Percentiles rank a stretch among this genome's conserved stretches.
These are phyloP conservation scores for Ctena decussata DNA, from an alignment of 2,888 invertebrate species.

Conservation along the genomic window DNA sequence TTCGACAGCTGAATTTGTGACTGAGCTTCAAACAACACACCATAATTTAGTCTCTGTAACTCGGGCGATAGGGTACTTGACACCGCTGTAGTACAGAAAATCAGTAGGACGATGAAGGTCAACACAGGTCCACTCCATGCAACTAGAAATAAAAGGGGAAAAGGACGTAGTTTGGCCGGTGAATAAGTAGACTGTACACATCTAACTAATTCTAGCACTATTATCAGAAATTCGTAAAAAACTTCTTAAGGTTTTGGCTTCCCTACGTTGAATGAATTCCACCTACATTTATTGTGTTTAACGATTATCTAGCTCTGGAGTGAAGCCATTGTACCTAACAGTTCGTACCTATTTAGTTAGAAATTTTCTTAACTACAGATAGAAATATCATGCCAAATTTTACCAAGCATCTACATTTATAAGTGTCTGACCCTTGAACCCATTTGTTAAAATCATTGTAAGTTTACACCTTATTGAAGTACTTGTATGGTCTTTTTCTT, in stretches of 20 bases:
- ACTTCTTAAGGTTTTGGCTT: not conserved
- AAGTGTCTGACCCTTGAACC: not conserved
- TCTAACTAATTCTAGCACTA: slow-evolving; percentile 6
- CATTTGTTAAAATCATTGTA: not conserved
- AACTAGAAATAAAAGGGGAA: not conserved
- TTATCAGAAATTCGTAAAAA: not conserved
- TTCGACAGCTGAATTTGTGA: not conserved
- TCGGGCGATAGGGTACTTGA: too few species aligned
- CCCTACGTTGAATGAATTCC: too few species aligned
- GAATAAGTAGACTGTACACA: too few species aligned
- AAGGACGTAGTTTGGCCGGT: not conserved
- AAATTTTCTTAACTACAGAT: not conserved
- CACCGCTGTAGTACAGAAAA: slow-evolving; percentile 45
- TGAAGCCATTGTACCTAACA: not conserved
- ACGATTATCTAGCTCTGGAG: not conserved
- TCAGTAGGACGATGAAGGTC: not conserved
- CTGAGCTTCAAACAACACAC: slow-evolving; percentile 4
- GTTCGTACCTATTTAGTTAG: not conserved
- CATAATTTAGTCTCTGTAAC: too few species aligned
- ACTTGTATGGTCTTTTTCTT: too few species aligned
- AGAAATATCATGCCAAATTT: not conserved
- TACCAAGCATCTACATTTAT: not conserved
- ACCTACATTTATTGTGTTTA: not conserved
- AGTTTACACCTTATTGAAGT: too few species aligned
- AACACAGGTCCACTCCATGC: not conserved